Evolutionary conservation across 2,113 vertebrate genomes (phyloP).

Genomic region (Ellobius talpinus): DNA sequence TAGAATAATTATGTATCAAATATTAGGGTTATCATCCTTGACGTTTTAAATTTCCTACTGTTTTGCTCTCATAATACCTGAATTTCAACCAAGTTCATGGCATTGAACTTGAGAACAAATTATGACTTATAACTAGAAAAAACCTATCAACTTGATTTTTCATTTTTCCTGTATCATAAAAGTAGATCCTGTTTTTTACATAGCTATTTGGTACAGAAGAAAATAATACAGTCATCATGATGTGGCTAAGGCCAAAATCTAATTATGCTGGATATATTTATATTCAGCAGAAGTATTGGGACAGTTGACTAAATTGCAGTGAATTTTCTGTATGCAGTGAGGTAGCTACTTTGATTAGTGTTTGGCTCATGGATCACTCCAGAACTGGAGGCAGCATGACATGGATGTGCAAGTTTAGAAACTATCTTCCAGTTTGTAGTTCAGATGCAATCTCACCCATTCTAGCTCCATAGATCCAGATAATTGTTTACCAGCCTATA

Average conservation of each 20-base stretch:
- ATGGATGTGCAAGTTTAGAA: rapidly evolving
- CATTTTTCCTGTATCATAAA: background rate
- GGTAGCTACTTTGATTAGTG: background rate
- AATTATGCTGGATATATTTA: background rate
- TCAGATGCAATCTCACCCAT: background rate
- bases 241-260: background rate
- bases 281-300: background rate
- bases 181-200: background rate
- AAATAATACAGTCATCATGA: background rate
- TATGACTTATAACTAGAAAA: background rate
- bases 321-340: background rate
- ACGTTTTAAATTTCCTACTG: background rate
- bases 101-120: background rate
- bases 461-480: background rate
- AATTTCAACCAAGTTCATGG: background rate
- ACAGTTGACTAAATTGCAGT: background rate
- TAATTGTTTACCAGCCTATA: background rate
- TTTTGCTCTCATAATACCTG: background rate
- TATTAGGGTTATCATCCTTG: background rate
- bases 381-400: background rate
- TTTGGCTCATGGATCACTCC: background rate
- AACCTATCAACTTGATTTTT: background rate
- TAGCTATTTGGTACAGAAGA: background rate
- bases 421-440: background rate
- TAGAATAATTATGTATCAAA: background rate